A percentile compares a stretch with the other conserved stretches of the same genome.
phyloP scores from a whole-genome alignment of 2,113 vertebrate genomes.

The Ahaetulla prasina region DNA sequence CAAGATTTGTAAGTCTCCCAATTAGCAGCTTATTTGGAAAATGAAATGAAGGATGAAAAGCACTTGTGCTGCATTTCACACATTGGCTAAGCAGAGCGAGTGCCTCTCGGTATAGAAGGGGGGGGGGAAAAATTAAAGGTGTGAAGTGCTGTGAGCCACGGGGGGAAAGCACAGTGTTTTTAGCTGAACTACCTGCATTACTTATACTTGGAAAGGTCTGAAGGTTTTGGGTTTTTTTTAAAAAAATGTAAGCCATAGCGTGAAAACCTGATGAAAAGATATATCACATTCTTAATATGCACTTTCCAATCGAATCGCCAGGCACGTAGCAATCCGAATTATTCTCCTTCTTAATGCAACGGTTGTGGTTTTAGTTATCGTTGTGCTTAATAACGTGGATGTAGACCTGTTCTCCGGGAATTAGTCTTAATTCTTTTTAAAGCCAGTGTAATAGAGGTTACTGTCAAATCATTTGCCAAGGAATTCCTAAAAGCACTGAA shows the following conservation, averaged over 20 bases:
- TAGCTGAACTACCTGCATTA: not conserved
- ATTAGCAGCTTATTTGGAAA: constrained; percentile 29
- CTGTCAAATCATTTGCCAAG: not conserved
- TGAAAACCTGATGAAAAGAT: not conserved
- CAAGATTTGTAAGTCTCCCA: constrained; percentile 20
- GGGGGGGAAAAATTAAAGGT: not conserved
- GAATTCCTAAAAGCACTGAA: not conserved
- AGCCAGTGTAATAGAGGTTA: not conserved
- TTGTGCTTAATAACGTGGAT: not conserved
- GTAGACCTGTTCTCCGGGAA: not conserved
- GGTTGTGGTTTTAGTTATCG: not conserved
- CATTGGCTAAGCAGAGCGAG: not conserved
- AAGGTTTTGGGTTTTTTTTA: not conserved
- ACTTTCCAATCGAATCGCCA: not conserved
- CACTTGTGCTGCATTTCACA: not conserved
- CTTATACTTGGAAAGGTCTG: not conserved
- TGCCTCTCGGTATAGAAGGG: not conserved
- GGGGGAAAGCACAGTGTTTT: not conserved
- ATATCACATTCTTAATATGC: not conserved
- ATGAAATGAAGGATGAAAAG: constrained; percentile 30
- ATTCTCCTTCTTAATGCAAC: not conserved
- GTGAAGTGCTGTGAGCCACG: not conserved
- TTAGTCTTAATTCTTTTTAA: not conserved
- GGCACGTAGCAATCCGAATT: not conserved
- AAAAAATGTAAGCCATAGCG: not conserved